Conservation (phyloP, 1,140 invertebrate species). For the Drosophila virilis region DNA sequence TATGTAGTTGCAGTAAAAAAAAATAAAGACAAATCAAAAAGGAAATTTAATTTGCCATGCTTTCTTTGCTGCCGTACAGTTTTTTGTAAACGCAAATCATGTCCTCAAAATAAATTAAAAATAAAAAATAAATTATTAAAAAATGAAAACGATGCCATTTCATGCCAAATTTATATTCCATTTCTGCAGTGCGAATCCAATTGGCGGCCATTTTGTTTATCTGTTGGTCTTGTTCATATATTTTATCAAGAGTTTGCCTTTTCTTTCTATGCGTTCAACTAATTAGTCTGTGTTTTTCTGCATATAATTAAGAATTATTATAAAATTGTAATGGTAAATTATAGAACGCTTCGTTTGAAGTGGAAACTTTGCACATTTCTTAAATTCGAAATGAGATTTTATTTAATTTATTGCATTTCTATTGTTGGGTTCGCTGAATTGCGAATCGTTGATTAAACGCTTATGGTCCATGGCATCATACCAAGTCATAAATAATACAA, state of each 20-base stretch:
- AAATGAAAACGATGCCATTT: conserved; percentile 63
- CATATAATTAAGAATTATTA: conserved; percentile 12
- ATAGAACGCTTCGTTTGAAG: conserved; percentile 54
- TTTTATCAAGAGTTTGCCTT: conserved; percentile 30
- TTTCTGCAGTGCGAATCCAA: conserved; percentile 52
- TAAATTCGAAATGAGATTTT: conserved; percentile 28
- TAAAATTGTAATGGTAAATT: conserved; percentile 55
- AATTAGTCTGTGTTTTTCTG: conserved; percentile 42
- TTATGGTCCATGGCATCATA: conserved; percentile 35
- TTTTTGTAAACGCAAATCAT: conserved; percentile 54
- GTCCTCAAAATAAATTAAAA: conserved; percentile 56
- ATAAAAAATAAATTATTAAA: conserved; percentile 19
- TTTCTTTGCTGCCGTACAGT: conserved; percentile 4
- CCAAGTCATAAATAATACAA: conserved; percentile 62
- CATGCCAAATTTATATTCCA: conserved; percentile 83
- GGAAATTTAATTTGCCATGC: conserved; percentile 75
- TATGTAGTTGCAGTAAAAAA: conserved; percentile 25
- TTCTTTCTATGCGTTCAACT: conserved; percentile 27
- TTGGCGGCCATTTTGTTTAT: conserved; percentile 55
- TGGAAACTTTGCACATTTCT: conserved; percentile 54
- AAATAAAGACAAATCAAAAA: conserved; percentile 28
- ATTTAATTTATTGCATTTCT: conserved; percentile 28
- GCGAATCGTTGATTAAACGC: conserved; percentile 29
- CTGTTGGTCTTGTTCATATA: conserved; percentile 41
- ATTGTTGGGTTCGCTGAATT: conserved; percentile 57